Base-by-base conservation (phyloP, 2,113 vertebrate species). In the Deroptyus accipitrinus region DNA sequence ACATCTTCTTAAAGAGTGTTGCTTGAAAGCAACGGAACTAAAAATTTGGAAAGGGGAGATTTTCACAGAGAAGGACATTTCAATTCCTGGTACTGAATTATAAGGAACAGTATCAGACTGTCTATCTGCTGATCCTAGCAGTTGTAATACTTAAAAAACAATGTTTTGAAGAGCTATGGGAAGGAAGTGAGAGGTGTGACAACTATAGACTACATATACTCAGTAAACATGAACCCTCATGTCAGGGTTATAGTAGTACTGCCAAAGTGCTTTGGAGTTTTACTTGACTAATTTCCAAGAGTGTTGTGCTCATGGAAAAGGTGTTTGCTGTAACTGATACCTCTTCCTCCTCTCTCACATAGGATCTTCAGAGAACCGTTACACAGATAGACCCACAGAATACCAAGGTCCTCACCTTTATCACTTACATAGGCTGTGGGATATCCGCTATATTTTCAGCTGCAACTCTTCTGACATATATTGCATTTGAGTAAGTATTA, bases 371-470 rank as follows among this genome's bases (percentile, higher is more conserved):
- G 64, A 97, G 98, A 90, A 94, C 96, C 0, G 90, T 97, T 5
- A 92, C 97, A 1, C 93, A 97, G 68, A 98, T 99, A 3, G 98
- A 99, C 67, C 11, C 86, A 15, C 81, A 95, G 92, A 99, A 99
- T 95, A 98, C 96, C 27, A 98, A 93, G 94, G 96, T 98, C 35
- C 98, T 99, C 73, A 99, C 99, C 73, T 99, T 99, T 84, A 98
- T 99, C 96, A 98, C 98, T 37, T 99, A 99, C 94, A 97, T 99
- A 33, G 99, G 99, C 74, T 99, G 99, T 93, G 99, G 99, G 27
- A 88, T 99, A 92, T 99, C 99, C 5, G 99, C 99, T 55, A 98
- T 99, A 97, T 99, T 99, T 96, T 99, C 99, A 23, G 99, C 99
- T 28, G 99, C 98, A 55, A 99, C 99, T 51, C 98, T 99, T 86